These are phyloP conservation scores for Anguilla marmorata DNA, from an alignment of 2,797 vertebrate genomes.

Conservation along the genomic window DNA sequence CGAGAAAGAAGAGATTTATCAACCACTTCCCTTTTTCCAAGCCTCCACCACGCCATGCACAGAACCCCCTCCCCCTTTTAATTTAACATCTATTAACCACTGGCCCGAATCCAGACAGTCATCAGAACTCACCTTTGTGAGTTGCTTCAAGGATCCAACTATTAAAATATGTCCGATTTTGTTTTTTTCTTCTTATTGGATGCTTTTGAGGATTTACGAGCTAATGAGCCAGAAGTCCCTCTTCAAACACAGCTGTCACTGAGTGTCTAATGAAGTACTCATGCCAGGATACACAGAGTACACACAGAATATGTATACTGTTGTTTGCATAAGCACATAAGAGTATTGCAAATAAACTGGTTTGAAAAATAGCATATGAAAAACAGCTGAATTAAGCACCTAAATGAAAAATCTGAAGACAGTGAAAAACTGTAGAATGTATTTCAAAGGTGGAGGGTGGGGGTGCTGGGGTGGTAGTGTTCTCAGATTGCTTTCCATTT, in stretches of 20 bases:
- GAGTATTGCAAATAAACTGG: neutral
- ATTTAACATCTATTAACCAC: slow-evolving; percentile 35
- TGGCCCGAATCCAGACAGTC: slow-evolving; percentile 30
- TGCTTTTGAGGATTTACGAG: neutral
- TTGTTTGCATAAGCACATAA: neutral
- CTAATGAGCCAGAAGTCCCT: neutral
- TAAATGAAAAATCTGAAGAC: neutral
- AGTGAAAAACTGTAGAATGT: neutral
- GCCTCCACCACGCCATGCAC: slow-evolving; percentile 19
- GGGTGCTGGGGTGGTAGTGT: neutral
- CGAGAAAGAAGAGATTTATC: slow-evolving; percentile 42
- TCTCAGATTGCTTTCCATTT: neutral
- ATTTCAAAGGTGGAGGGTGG: neutral
- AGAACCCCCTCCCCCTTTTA: slow-evolving; percentile 8
- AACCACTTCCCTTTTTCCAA: slow-evolving; percentile 34
- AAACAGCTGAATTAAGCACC: neutral
- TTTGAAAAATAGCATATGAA: neutral
- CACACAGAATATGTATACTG: neutral
- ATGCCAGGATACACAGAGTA: neutral
- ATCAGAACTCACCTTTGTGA: slow-evolving; percentile 36
- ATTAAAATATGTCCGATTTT: slow-evolving; percentile 28
- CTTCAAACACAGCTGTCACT: neutral
- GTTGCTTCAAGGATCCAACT: slow-evolving; percentile 24
- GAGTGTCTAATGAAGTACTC: slow-evolving; percentile 4
- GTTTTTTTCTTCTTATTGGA: neutral